Percentiles rank a stretch among this genome's conserved stretches.
Conservation (phyloP, 2,888 invertebrate genomes). For the Cancer borealis region DNA sequence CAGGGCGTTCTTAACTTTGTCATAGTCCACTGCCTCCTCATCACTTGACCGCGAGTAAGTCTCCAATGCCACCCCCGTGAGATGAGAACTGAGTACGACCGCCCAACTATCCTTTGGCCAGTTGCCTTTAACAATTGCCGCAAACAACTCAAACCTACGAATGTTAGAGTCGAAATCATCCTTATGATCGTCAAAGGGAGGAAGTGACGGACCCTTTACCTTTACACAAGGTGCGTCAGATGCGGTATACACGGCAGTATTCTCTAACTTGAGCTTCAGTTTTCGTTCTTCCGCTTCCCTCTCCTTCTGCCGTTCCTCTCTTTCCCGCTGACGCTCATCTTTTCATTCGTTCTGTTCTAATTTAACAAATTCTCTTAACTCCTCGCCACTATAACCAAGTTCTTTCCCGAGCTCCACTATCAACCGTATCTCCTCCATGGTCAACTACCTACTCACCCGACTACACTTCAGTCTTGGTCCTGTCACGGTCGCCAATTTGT, state of each 20-base stretch:
- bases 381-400: neutral
- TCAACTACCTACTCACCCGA: neutral
- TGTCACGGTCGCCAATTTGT: neutral
- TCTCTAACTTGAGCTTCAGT: neutral
- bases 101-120: neutral
- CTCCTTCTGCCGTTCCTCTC: neutral
- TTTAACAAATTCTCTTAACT: neutral
- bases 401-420: neutral
- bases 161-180: constrained; percentile 31
- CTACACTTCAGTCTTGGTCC: neutral
- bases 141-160: constrained; percentile 24
- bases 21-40: constrained; percentile 35
- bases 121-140: neutral
- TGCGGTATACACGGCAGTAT: neutral
- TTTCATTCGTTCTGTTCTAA: neutral
- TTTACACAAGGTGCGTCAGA: neutral
- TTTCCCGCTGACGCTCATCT: neutral
- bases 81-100: constrained; percentile 30
- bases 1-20: neutral
- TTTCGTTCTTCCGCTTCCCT: neutral
- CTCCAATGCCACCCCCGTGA: neutral
- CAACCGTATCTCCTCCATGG: neutral
- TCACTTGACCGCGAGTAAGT: neutral
- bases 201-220: neutral
- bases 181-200: neutral